A percentile compares a stretch with the other conserved stretches of the same genome.
phyloP scores from a whole-genome alignment of 2,797 vertebrate genomes.

The Sebastolobus altivelis region DNA sequence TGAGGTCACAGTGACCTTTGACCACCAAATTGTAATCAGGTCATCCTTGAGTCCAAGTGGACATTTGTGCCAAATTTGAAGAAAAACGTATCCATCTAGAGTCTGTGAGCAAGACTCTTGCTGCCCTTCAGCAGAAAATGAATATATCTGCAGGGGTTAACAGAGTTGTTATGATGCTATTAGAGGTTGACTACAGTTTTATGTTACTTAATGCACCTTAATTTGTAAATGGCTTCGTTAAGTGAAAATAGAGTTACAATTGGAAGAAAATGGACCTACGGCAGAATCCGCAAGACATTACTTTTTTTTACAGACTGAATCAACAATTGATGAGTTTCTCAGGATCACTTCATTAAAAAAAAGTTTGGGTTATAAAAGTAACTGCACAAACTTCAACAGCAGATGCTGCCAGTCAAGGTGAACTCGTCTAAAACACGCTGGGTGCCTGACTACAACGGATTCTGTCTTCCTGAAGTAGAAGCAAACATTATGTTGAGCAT shows the following conservation, averaged over 20 bases:
- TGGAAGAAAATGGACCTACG: slow-evolving; percentile 3
- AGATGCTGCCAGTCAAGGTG: slow-evolving; percentile 36
- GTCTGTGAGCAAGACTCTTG: not conserved
- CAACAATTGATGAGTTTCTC: not conserved
- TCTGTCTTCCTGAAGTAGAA: slow-evolving; percentile 13
- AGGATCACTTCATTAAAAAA: not conserved
- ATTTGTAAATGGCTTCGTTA: not conserved
- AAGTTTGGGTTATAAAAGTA: slow-evolving; percentile 23
- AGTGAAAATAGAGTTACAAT: slow-evolving; percentile 15
- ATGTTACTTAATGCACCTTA: not conserved
- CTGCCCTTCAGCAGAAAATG: slow-evolving; percentile 2
- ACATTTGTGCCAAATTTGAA: too few relatives aligned
- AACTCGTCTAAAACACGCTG: slow-evolving; percentile 35
- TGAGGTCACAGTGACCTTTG: too few relatives aligned
- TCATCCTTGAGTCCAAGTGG: too few relatives aligned
- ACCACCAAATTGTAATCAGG: too few relatives aligned
- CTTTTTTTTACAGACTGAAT: not conserved
- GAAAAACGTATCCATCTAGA: not conserved
- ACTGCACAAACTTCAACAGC: slow-evolving; percentile 14
- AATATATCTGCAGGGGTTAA: not conserved
- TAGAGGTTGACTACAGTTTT: not conserved
- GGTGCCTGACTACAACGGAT: not conserved
- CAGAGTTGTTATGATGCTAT: not conserved
- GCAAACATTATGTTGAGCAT: slow-evolving; percentile 41
- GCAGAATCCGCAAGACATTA: not conserved